Conservation (phyloP, 2,113 vertebrate species). For the Aphyosemion australe region DNA sequence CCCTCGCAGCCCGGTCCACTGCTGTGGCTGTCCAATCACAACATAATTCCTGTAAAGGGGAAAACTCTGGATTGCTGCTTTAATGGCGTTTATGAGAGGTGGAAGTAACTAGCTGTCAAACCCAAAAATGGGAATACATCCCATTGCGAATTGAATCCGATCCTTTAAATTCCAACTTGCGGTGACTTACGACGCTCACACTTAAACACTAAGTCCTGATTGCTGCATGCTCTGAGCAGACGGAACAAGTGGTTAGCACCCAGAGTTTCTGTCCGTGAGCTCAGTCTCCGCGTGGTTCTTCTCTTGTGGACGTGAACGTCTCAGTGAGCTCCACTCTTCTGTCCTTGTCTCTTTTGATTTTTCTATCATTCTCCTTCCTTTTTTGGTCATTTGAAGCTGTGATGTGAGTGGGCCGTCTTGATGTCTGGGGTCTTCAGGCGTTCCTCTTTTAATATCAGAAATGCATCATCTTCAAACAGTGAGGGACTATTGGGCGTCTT, state of each 20-base stretch:
- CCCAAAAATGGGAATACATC: slow-evolving; percentile 11
- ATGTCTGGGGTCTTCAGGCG: slow-evolving; percentile 64
- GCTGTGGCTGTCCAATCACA: too few species aligned
- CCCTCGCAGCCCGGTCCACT: too few species aligned
- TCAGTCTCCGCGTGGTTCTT: slow-evolving; percentile 59
- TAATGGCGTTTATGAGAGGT: slow-evolving; percentile 43
- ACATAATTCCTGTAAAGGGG: too few species aligned
- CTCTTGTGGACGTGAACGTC: slow-evolving; percentile 69
- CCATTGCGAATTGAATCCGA: not conserved
- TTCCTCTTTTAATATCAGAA: slow-evolving; percentile 23
- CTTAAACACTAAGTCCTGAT: slow-evolving; percentile 32
- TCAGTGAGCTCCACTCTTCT: slow-evolving; percentile 69
- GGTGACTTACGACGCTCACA: slow-evolving; percentile 55
- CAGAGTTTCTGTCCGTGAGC: slow-evolving; percentile 65
- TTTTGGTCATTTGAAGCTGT: slow-evolving; percentile 48
- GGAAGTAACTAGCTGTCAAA: slow-evolving; percentile 41
- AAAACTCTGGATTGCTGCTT: too few species aligned
- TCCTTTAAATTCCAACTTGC: not conserved
- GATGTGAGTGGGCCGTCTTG: slow-evolving; percentile 51
- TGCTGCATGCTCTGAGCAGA: slow-evolving; percentile 82
- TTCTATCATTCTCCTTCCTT: slow-evolving; percentile 38
- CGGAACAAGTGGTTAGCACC: slow-evolving; percentile 79
- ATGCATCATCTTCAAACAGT: not conserved
- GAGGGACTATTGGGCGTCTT: not conserved
- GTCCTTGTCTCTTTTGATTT: slow-evolving; percentile 26